Evolutionary conservation across 1,140 invertebrate genomes (phyloP), one percentile per base, ranked within the genome.

Genomic region (Maconellicoccus hirsutus): DNA sequence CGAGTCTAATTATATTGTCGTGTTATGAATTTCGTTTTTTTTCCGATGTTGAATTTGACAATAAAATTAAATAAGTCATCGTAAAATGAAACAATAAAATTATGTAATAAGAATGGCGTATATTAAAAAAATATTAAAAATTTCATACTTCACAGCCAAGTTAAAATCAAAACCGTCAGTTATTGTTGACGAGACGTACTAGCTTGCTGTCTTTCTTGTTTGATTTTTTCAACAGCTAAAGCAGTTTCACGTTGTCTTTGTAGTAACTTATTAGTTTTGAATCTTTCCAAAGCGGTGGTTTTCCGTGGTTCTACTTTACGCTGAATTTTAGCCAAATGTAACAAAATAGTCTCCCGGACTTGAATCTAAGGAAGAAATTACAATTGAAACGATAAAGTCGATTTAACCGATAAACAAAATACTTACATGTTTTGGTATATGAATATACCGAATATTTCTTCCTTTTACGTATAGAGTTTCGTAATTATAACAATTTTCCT

Each of bases 391-490:
- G 3, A 33, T 33, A 33, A 6, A 12, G 29, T n/a, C n/a, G 12
- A 33, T 6, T 33, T 33, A 3, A 33, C 29, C 12, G 12, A 33
- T 33, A 6, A 25, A 3, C 16, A 66, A 66, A 10, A 26, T 25
- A 59, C 61, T 66, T 25, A 23, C 61, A 66, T 52, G 42, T 52
- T 52, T 52, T 16, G 42, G 42, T 4, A 52, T 52, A 16, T 52
- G 42, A 19, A 52, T 52, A 52, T 52, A 66, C 8, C 61, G 61
- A 16, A 66, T 66, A 23, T 66, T 23, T 10, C 61, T 10, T 23
- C 61, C 61, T 66, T 66, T 66, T 10, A 66, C 25, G 25, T 66
- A 66, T 23, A 66, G 21, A 16, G 21, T 66, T 16, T 66, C 61
- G 19, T 66, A 66, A 23, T 66, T 23, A 16, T 16, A 66, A 8